phyloP scores from a whole-genome alignment of 2,113 vertebrate genomes.

The Phalacrocorax carbo region DNA sequence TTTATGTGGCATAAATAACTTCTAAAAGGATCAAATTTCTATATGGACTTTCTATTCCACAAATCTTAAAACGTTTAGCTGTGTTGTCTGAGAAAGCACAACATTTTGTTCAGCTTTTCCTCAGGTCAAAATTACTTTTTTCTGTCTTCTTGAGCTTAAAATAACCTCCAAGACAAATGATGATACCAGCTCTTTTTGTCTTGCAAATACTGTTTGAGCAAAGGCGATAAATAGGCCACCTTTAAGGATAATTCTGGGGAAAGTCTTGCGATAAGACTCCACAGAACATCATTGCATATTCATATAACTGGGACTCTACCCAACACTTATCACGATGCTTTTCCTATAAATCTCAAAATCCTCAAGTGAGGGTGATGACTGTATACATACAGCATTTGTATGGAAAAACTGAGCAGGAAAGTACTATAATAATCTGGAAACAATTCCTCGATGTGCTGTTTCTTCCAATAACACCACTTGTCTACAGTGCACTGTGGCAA shows the following conservation, averaged over 20 bases:
- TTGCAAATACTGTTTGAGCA: neutral
- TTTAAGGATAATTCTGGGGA: neutral
- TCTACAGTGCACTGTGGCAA: neutral
- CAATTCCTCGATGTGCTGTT: neutral
- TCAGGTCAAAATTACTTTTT: neutral
- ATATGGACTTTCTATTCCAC: neutral
- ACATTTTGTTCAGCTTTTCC: neutral
- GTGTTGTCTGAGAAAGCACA: neutral
- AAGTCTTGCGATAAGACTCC: neutral
- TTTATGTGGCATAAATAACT: neutral
- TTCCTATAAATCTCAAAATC: slow-evolving; percentile 33
- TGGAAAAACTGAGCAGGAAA: slow-evolving; percentile 35
- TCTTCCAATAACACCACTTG: slow-evolving; percentile 15
- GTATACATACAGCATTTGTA: neutral
- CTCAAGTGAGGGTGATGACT: neutral
- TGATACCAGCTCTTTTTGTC: neutral
- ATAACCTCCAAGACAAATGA: neutral
- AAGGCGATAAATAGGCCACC: neutral
- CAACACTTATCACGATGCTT: neutral
- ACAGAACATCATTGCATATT: neutral
- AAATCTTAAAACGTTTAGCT: neutral
- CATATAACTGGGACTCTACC: neutral
- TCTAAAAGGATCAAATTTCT: neutral
- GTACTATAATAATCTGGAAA: slow-evolving; percentile 23
- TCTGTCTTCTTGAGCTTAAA: neutral